Base-by-base conservation (phyloP, 2,113 vertebrate genomes). In the Leucopsar rothschildi region DNA sequence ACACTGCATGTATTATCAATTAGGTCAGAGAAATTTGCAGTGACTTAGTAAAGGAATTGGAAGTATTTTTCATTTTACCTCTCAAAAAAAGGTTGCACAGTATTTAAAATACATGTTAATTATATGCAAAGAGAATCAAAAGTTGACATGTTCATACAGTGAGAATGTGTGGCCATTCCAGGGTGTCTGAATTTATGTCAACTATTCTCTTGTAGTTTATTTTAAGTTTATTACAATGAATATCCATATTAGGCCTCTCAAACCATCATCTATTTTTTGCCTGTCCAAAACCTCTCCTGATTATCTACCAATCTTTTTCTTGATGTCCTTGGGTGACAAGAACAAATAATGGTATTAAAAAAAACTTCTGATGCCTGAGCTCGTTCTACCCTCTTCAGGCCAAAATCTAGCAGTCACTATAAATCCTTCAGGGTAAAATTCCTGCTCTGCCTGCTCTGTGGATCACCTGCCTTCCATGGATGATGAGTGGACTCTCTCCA, bases 251-350 rank as follows among this genome's bases (percentile, higher is more conserved):
- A 86, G 44, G 59, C 24, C 71, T 69, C 81, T 90, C 35, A 33
- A 85, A 45, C 63, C 6, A 23, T 83, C 80, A 92, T 89, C 82
- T 92, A 33, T 97, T 95, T 97, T 81, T 93, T 66, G 72, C 40
- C 61, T 97, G 96, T 95, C 94, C 93, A 83, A 95, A 96, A 77
- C 64, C 45, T 95, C 70, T 94, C 82, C 81, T 87, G 80, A 94
- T 94, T 96, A 50, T 76, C 82, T 96, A 79, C 63, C 89, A 88
- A 21, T 97, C 86, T 95, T 97, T 94, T 92, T 52, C 45, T 82
- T 88, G 44, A 49, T 71, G 77, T 95, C 91, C 75, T 94, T 86
- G 71, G 50, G 33, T 0, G 17, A 82, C 61, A 85, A 83, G 53
- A 95, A 88, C 49, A 96, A 95, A 95, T 92, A 96, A 94, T 42